These are phyloP conservation scores for Cataglyphis rosenhaueri DNA, from an alignment of 2,888 invertebrate genomes.

Conservation along the genomic window DNA sequence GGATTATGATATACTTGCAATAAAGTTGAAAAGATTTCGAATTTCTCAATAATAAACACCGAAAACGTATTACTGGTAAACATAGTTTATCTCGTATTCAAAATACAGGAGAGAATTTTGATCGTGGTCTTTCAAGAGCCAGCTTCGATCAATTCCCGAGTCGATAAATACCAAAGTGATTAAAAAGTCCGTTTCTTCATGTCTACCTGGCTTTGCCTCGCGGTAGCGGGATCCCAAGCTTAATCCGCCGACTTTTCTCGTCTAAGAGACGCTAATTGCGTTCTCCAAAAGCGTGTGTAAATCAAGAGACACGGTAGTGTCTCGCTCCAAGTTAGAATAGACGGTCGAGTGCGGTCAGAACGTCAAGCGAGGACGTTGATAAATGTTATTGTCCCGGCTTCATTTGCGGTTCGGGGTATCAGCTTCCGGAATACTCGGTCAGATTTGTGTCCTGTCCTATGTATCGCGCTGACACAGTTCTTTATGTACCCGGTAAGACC, in stretches of 20 bases:
- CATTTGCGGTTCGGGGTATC: conserved; percentile 77
- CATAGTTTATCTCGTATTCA: background rate
- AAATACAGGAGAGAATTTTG: background rate
- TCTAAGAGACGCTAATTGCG: conserved; percentile 9
- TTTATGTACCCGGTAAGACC: conserved; percentile 9
- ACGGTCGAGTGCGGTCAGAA: conserved; percentile 71
- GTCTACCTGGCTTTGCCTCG: background rate
- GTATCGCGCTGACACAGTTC: conserved; percentile 51
- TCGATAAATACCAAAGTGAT: background rate
- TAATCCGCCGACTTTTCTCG: conserved; percentile 3
- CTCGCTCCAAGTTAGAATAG: conserved; percentile 43
- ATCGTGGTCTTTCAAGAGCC: background rate
- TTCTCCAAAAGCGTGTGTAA: conserved; percentile 53
- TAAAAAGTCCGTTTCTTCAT: background rate
- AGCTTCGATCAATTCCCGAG: background rate
- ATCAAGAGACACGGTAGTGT: background rate
- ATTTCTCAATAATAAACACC: background rate
- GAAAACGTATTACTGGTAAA: background rate
- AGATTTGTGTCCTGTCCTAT: conserved; percentile 64
- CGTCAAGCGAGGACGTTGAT: conserved; percentile 74
- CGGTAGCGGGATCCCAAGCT: background rate
- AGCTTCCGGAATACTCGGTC: conserved; percentile 78
- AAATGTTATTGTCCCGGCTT: conserved; percentile 80
- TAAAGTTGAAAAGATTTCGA: background rate
- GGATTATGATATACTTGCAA: background rate